Evolutionary conservation across 1,140 invertebrate species (phyloP), one percentile per base, ranked within the genome.

Genomic region (Penaeus indicus): DNA sequence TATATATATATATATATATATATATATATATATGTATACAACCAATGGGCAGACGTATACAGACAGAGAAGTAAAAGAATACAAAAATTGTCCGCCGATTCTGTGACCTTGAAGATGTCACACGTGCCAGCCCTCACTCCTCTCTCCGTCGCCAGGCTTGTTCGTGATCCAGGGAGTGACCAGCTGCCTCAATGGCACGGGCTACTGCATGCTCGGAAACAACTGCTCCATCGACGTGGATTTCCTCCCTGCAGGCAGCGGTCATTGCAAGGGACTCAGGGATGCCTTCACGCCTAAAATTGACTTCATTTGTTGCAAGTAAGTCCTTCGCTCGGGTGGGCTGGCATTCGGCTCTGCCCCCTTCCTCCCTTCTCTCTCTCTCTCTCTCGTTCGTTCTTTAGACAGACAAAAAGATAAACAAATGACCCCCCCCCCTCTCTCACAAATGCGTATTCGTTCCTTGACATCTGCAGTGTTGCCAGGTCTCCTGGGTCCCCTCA

Each of bases 161-260:
- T 93, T 94, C 90, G 93, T 93, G 54, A 93, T 94, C 85, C 92
- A 92, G 38, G 93, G 93, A 1, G 93, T 94, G 13, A 91, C 91
- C 77, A 93, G 92, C 21, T 94, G 93, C 84, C 91, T 93, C 16
- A 83, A 91, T 27, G 92, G 92, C 3, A 85, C n/a, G 0, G 93
- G 93, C 10, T 94, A 94, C 88, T 94, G 93, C 87, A 91, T 94
- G 21, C 90, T 94, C 21, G 93, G 93, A 25, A 87, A 89, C 13
- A 92, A 93, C 82, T 93, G 93, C 85, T 91, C 92, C 0, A 84
- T 92, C 62, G 93, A 93, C 89, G 92, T 92, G 81, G 93, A 94
- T 89, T 94, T 94, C 90, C 90, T 92, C 7, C 90, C 92, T 3
- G 93, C 94, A 90, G 78, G 88, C 47, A 83, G 86, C 2, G 93